Base-by-base conservation (phyloP, 2,113 vertebrate genomes). In the Phrynosoma platyrhinos region DNA sequence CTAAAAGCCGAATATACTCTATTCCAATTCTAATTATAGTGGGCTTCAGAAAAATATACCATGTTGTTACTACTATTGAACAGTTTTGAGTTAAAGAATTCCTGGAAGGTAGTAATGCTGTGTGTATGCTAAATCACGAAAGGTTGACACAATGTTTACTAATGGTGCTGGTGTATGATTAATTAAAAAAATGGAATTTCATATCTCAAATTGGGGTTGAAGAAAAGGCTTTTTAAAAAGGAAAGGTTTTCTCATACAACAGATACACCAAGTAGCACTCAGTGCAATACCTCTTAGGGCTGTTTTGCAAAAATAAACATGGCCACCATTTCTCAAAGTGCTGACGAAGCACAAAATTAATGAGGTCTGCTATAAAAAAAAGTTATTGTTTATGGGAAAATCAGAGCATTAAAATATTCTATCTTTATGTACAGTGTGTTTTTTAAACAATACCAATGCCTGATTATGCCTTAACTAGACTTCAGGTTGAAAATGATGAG, bases 261-360 rank as follows among this genome's bases (percentile, higher is more conserved):
- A 74, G 30, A 20, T 68, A 32, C 9, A 27, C 32, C n/a, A 40
- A 40, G 20, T 32, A n/a, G 20, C 30, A 47, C 9, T 66, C 58
- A 21, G 2, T 20, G 13, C 9, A 78, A 14, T 47, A n/a, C 12
- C 27, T 85, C 36, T 47, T 76, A 27, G 10, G 25, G 64, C 42
- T 32, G 18, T 47, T 74, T 58, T 62, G 53, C 36, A 76, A 66
- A 83, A 69, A 69, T 14, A 30, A 42, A 76, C 36, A 75, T 62
- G 12, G n/a, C 55, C 36, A 85, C 72, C 32, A 42, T 85, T 64
- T 55, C 83, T 42, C 36, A 76, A 58, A 55, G 1, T 58, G 52
- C 71, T 53, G n/a, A n/a, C 72, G 42, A 74, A n/a, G 52, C 69
- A 82, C 69, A 84, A 84, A 55, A 74, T 55, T 58, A 84, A 84